Evolutionary conservation across 2,888 invertebrate species (phyloP).

Genomic region (Dioctria rufipes): DNA sequence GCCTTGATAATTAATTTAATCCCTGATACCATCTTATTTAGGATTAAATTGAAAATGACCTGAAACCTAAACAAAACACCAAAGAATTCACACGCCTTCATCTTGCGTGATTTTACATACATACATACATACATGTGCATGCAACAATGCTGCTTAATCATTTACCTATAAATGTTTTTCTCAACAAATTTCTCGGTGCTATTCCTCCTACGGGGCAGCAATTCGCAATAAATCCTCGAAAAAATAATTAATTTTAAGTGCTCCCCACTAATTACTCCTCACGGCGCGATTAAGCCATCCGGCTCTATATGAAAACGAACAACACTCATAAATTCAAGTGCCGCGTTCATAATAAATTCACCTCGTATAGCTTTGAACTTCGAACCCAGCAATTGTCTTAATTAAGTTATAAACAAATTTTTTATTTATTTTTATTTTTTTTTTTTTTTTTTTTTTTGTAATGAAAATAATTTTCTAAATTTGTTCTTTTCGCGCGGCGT

Average conservation of each 20-base stretch:
- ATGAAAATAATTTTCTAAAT: constrained; percentile 22
- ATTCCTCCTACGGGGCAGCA: neutral
- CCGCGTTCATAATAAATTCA: neutral
- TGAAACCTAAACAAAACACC: too few species aligned
- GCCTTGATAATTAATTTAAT: too few species aligned
- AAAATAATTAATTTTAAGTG: neutral
- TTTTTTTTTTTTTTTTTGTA: neutral
- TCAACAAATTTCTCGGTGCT: neutral
- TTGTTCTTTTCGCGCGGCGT: constrained; percentile 10
- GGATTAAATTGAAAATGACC: too few species aligned
- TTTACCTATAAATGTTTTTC: too few species aligned
- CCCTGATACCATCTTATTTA: too few species aligned
- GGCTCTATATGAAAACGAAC: neutral
- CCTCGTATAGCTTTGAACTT: neutral
- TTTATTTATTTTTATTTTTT: too few species aligned
- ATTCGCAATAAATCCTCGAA: neutral
- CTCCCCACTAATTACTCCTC: neutral
- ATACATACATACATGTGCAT: too few species aligned
- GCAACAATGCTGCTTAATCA: too few species aligned
- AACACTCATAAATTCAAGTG: neutral
- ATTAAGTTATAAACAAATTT: constrained; percentile 39
- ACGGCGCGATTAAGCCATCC: neutral
- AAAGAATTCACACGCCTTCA: too few species aligned
- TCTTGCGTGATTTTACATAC: too few species aligned
- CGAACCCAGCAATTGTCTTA: constrained; percentile 11